Evolutionary conservation across 2,113 vertebrate genomes (phyloP).

Genomic region (Alexandromys fortis): DNA sequence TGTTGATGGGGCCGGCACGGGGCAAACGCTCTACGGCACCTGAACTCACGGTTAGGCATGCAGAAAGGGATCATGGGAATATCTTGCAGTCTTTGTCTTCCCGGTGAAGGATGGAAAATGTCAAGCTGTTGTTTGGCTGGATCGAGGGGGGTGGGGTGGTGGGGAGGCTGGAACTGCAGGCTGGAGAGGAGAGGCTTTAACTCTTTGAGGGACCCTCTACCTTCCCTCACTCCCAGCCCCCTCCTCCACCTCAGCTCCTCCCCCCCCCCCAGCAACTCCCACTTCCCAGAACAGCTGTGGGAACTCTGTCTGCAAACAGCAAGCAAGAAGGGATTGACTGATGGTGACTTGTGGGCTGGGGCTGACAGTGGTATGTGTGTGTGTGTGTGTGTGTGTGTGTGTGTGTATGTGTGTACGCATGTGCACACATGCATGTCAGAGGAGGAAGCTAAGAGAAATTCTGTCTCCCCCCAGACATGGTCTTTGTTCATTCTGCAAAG

Average conservation of each 20-base stretch:
- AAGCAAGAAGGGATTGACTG: slow-evolving; percentile 37
- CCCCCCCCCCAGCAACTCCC: not conserved
- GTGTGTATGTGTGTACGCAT: rapidly evolving
- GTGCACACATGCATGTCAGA: not conserved
- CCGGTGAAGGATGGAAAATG: slow-evolving; percentile 93
- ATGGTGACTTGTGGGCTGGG: slow-evolving; percentile 47
- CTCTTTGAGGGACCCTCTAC: slow-evolving; percentile 82
- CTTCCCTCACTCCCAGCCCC: slow-evolving; percentile 51
- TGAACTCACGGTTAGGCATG: slow-evolving; percentile 98
- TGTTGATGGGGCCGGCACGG: slow-evolving; percentile 98
- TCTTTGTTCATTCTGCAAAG: slow-evolving; percentile 65
- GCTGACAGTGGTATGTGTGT: not conserved
- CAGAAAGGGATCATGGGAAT: slow-evolving; percentile 98
- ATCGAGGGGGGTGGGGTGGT: slow-evolving; percentile 74
- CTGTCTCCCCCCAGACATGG: not conserved
- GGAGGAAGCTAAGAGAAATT: not conserved
- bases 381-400: not conserved
- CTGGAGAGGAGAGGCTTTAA: slow-evolving; percentile 86
- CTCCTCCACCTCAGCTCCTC: slow-evolving; percentile 72
- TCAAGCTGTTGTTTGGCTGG: slow-evolving; percentile 92
- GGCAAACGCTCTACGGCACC: slow-evolving; percentile 98
- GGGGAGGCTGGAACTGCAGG: slow-evolving; percentile 85
- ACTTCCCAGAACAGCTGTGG: slow-evolving; percentile 72
- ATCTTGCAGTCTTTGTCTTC: slow-evolving; percentile 93
- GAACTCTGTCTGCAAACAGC: slow-evolving; percentile 1